These are phyloP conservation scores for Himalopsyche phryganea DNA, from an alignment of 1,140 invertebrate species.

Conservation along the genomic window DNA sequence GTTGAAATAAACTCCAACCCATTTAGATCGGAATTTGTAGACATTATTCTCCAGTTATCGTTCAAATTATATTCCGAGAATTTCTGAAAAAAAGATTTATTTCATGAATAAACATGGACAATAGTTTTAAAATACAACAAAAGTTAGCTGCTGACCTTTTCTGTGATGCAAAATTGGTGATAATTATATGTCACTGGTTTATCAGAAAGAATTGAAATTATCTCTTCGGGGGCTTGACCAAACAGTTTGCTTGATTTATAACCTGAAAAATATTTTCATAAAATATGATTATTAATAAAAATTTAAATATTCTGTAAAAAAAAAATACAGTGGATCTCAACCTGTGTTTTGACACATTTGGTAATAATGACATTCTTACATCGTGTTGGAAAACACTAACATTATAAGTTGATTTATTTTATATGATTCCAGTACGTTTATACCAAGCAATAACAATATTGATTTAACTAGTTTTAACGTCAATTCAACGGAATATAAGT, in stretches of 20 bases:
- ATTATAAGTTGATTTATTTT: too few species aligned
- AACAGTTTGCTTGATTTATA: constrained; percentile 58
- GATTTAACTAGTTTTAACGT: too few species aligned
- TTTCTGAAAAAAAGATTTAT: constrained; percentile 1
- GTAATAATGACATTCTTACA: too few species aligned
- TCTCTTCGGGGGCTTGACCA: constrained; percentile 49
- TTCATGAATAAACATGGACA: neutral
- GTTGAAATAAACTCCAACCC: constrained; percentile 4
- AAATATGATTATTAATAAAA: too few species aligned
- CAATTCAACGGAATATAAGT: too few species aligned
- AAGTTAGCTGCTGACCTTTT: constrained; percentile 43
- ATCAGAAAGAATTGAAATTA: constrained; percentile 55
- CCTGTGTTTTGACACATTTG: too few species aligned
- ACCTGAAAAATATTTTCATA: constrained; percentile 41
- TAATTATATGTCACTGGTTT: constrained; percentile 71
- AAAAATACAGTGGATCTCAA: too few species aligned
- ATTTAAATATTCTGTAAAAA: too few species aligned
- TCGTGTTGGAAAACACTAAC: too few species aligned
- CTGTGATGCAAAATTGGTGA: constrained; percentile 71
- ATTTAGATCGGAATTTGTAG: constrained; percentile 1
- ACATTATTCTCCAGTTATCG: constrained; percentile 10
- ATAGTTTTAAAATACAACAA: neutral
- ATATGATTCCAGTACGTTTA: too few species aligned
- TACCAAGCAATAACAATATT: too few species aligned
- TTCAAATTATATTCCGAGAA: neutral